Evolutionary conservation across 2,113 vertebrate genomes (phyloP), one percentile per base, ranked within the genome.

Genomic region (Spilogale gracilis): DNA sequence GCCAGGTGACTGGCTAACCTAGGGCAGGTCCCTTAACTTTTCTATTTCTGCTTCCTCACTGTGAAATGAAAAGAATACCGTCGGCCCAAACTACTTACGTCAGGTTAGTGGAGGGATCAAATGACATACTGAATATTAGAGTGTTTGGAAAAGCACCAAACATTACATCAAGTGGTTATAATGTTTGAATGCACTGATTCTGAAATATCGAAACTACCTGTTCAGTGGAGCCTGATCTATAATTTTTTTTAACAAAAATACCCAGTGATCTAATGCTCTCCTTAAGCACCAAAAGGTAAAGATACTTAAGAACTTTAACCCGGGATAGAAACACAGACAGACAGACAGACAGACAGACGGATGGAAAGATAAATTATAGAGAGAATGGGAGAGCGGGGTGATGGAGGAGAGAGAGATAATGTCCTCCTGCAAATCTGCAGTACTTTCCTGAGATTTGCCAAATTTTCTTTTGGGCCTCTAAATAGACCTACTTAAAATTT

Each of bases 251-350:
- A 78, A 86, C 9, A 95, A 63, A 80, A 87, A 76, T 65, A 76
- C 45, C 74, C 74, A 21, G n/a, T n/a, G 14, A 89, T 38, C 83
- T 94, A 91, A 90, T 58, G 54, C 43, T 91, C 54, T 91, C 78
- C 6, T 16, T 73, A 63, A 65, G 7, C 50, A 84, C 20, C 45
- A 30, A 79, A 76, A 67, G 54, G 86, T 78, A 48, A 74, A 93
- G 45, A 84, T 0, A 11, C 79, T 58, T 74, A 52, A 83, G 23
- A 88, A 50, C 52, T 71, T 80, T 65, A 95, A 88, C 56, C 45
- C 7, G 89, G 50, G 79, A 67, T 8, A 61, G 60, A 61, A 17
- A 60, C 21, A 61, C 60, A 61, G 60, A 61, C 38, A 60, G 58
- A 60, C 58, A 60, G 7, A 82, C 0, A 79, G 89, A 67, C 2